These are phyloP conservation scores for Harpalus rubripes DNA, from an alignment of 2,888 invertebrate species.

Conservation along the genomic window DNA sequence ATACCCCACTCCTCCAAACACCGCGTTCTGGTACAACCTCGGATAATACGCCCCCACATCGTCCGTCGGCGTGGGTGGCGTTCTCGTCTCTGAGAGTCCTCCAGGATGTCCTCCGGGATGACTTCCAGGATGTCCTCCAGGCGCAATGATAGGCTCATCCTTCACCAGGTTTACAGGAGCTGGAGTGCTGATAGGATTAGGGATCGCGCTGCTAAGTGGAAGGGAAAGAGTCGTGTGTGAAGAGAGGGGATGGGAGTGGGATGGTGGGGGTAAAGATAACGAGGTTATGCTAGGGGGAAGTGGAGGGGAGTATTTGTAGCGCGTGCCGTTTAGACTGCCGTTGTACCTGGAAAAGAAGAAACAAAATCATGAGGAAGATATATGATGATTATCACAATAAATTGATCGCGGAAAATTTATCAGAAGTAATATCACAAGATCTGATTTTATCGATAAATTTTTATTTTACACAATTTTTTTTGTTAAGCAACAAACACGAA, in stretches of 20 bases:
- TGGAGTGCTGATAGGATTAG: conserved; percentile 68
- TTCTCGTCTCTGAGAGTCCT: neutral
- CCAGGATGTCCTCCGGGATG: no score
- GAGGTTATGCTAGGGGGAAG: neutral
- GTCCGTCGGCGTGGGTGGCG: neutral
- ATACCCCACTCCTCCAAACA: neutral
- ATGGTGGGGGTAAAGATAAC: no score
- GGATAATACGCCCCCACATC: conserved; percentile 21
- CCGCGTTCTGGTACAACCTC: neutral
- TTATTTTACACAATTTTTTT: no score
- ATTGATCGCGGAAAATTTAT: no score
- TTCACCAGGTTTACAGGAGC: conserved; percentile 22
- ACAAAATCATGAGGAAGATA: neutral
- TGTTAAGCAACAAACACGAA: no score
- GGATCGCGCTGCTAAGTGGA: conserved; percentile 73
- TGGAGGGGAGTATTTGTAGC: conserved; percentile 12
- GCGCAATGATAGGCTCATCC: neutral
- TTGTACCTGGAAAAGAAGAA: conserved; percentile 17
- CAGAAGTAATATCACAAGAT: no score
- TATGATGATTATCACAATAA: no score
- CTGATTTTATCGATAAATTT: no score
- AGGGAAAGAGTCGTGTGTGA: no score
- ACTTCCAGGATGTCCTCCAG: neutral
- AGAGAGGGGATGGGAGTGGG: no score
- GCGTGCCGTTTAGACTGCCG: conserved; percentile 8